phyloP scores from a whole-genome alignment of 2,113 vertebrate species.

The Sylvilagus bachmani region DNA sequence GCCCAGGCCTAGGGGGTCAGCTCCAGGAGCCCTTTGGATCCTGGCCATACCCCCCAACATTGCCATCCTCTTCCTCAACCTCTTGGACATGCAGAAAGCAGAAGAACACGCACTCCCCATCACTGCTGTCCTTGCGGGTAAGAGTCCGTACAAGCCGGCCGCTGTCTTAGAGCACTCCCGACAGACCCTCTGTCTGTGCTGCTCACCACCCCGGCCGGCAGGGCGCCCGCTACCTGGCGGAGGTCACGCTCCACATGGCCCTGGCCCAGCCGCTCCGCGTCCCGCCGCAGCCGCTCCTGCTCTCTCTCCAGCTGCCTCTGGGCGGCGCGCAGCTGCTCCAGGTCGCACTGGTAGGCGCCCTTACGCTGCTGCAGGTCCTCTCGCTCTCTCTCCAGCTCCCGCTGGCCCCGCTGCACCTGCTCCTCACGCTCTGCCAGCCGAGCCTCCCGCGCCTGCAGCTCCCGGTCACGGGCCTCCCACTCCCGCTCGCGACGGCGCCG shows the following conservation, averaged over 20 bases:
- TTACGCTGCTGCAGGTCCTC: conserved; percentile 90
- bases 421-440: conserved; percentile 89
- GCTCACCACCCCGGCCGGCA: neutral
- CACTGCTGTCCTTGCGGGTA: too few relatives aligned
- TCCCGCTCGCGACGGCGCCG: conserved; percentile 90
- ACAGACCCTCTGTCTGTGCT: too few relatives aligned
- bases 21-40: neutral
- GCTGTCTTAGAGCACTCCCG: fast-evolving
- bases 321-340: conserved; percentile 92
- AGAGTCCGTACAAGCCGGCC: neutral
- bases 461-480: conserved; percentile 92
- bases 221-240: conserved; percentile 77
- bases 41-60: neutral
- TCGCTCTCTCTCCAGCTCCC: conserved; percentile 89
- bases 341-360: conserved; percentile 92
- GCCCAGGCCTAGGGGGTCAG: neutral
- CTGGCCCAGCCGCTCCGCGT: conserved; percentile 89
- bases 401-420: conserved; percentile 85
- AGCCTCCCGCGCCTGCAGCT: conserved; percentile 90
- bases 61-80: neutral
- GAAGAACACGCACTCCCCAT: neutral
- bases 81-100: neutral
- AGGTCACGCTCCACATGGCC: conserved; percentile 66
- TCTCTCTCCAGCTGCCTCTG: conserved; percentile 95
- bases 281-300: conserved; percentile 89